Conservation (phyloP, 1,140 invertebrate genomes). For the Trichoplusia ni region DNA sequence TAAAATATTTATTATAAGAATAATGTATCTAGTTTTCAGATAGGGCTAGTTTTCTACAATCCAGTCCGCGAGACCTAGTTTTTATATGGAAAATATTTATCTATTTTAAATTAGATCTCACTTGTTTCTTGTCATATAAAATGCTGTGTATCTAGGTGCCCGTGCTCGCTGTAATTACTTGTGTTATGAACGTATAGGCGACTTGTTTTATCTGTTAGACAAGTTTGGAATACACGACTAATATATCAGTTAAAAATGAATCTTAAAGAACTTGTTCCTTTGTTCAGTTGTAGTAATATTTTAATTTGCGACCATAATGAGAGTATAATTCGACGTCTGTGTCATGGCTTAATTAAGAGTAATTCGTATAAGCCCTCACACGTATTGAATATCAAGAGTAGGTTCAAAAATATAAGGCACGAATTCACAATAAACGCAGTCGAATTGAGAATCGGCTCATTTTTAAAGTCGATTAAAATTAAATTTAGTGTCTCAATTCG, state of each 20-base stretch:
- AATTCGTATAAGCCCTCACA: slow-evolving; percentile 7
- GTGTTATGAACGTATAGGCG: too few relatives aligned
- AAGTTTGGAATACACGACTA: too few relatives aligned
- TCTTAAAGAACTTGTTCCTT: too few relatives aligned
- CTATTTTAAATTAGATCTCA: slow-evolving; percentile 24
- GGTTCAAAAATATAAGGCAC: neutral
- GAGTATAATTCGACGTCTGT: slow-evolving; percentile 7
- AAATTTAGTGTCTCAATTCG: too few relatives aligned
- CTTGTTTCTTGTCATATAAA: slow-evolving; percentile 17
- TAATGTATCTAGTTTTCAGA: neutral
- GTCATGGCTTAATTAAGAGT: slow-evolving; percentile 3
- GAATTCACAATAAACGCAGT: neutral
- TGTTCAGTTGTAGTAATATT: too few relatives aligned
- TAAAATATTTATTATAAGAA: neutral
- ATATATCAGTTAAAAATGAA: too few relatives aligned
- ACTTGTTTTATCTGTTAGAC: too few relatives aligned
- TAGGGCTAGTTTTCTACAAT: slow-evolving; percentile 11
- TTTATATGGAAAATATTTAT: slow-evolving; percentile 18
- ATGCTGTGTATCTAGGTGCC: neutral
- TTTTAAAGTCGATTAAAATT: too few relatives aligned
- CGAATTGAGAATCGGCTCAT: too few relatives aligned
- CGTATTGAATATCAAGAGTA: slow-evolving; percentile 6
- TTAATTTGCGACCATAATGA: neutral
- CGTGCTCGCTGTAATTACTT: neutral
- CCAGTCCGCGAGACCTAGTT: slow-evolving; percentile 15